Conservation (phyloP, 1,140 invertebrate genomes). For the Radopholus similis region DNA sequence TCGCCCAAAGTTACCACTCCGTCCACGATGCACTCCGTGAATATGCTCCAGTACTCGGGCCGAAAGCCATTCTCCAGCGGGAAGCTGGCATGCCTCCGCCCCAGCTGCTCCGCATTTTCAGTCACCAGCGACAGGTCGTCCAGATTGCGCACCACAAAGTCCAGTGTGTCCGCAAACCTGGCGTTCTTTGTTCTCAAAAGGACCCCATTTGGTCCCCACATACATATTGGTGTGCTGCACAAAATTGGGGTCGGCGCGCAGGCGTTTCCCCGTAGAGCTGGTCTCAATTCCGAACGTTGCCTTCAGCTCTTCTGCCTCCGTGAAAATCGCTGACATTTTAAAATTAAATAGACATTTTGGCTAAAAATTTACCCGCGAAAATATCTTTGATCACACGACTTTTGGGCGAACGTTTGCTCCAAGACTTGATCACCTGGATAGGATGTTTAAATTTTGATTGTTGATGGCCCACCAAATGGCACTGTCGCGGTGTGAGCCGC, state of each 20-base stretch:
- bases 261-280: conserved; percentile 23
- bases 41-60: conserved; percentile 44
- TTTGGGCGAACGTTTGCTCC: conserved; percentile 37
- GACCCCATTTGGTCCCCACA: not conserved
- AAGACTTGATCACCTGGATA: conserved; percentile 38
- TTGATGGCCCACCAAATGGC: conserved; percentile 15
- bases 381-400: conserved; percentile 39
- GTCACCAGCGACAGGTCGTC: conserved; percentile 46
- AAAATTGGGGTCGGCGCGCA: conserved; percentile 34
- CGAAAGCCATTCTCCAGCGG: conserved; percentile 32
- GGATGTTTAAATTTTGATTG: conserved; percentile 16
- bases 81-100: conserved; percentile 35
- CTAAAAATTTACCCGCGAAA: conserved; percentile 33
- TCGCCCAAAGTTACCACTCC: conserved; percentile 1
- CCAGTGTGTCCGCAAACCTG: conserved; percentile 40
- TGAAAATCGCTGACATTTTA: conserved; percentile 37
- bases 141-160: conserved; percentile 45
- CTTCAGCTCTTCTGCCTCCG: conserved; percentile 45
- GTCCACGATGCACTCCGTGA: conserved; percentile 45
- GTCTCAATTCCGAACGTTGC: conserved; percentile 33
- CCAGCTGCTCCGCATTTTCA: conserved; percentile 46
- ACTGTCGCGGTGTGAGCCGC: conserved; percentile 34
- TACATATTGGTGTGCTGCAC: conserved; percentile 38
- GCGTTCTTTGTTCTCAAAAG: not conserved
- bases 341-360: not conserved